Evolutionary conservation across 2,888 invertebrate genomes (phyloP).

Genomic region (Pristionchus japonicus): DNA sequence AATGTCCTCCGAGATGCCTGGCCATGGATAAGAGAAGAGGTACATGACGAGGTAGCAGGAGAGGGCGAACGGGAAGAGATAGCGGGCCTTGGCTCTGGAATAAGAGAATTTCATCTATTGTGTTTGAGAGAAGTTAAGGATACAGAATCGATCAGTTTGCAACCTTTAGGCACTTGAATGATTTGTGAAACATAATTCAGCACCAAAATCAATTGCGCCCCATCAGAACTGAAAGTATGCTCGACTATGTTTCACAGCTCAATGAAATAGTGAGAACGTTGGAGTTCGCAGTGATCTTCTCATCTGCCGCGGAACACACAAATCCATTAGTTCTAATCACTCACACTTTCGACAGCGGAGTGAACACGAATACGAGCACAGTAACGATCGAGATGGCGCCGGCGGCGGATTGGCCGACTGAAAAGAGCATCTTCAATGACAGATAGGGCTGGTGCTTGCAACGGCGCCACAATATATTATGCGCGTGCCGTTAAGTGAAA

Average conservation of each 20-base stretch:
- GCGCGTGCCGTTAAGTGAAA: too few species aligned
- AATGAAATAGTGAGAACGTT: too few species aligned
- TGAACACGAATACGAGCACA: background rate
- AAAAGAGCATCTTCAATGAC: too few species aligned
- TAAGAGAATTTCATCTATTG: too few species aligned
- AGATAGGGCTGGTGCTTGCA: too few species aligned
- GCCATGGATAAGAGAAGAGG: background rate
- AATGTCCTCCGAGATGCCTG: background rate
- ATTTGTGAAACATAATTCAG: background rate
- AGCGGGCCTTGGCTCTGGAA: background rate
- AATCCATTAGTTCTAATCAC: background rate
- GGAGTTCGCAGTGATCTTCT: too few species aligned
- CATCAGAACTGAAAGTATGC: too few species aligned
- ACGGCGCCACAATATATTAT: too few species aligned
- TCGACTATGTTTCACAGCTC: background rate
- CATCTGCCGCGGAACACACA: too few species aligned
- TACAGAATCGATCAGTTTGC: background rate
- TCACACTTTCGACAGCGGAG: conserved; percentile 7
- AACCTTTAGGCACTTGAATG: background rate
- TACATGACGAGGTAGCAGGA: conserved; percentile 25
- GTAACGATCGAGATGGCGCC: background rate
- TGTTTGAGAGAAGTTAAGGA: too few species aligned
- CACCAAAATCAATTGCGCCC: too few species aligned
- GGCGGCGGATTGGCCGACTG: conserved; percentile 25
- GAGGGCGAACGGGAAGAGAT: conserved; percentile 32